phyloP scores from a whole-genome alignment of 2,113 vertebrate species.

The Cyrtonyx montezumae region DNA sequence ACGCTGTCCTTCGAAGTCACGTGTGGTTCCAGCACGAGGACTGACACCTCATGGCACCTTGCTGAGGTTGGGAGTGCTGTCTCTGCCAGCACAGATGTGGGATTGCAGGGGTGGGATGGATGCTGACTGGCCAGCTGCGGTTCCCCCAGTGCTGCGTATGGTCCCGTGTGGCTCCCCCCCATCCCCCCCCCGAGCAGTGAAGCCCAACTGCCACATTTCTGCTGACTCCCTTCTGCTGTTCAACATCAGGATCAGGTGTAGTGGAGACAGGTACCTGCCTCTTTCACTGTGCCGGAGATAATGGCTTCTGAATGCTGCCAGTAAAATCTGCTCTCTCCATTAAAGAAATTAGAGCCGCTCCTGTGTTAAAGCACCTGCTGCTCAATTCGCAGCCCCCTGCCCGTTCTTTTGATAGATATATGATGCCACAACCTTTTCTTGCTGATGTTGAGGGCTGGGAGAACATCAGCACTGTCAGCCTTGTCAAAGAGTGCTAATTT shows the following conservation, averaged over 20 bases:
- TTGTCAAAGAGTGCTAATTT: rapidly evolving
- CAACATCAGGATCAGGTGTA: rapidly evolving
- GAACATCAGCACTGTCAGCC: neutral
- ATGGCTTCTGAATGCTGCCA: neutral
- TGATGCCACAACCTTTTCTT: neutral
- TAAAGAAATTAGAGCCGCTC: rapidly evolving
- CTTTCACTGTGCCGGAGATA: neutral
- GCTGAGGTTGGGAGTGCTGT: neutral
- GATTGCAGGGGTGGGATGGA: neutral
- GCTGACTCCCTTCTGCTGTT: neutral
- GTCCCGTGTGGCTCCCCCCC: rapidly evolving
- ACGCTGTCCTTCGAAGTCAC: rapidly evolving
- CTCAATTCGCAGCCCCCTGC: neutral
- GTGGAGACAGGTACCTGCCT: neutral
- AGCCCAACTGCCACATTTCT: rapidly evolving
- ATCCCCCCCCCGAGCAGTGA: neutral
- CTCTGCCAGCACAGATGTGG: rapidly evolving
- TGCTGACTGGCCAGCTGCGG: neutral
- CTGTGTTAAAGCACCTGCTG: neutral
- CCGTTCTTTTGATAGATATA: neutral
- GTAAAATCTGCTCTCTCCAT: rapidly evolving
- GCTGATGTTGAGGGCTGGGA: neutral
- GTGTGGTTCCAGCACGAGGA: rapidly evolving
- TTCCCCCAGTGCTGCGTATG: neutral
- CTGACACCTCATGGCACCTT: neutral